Percentiles rank a stretch among this genome's conserved stretches.
Evolutionary conservation across 1,140 invertebrate genomes (phyloP).

Genomic region (Zaprionus ornatus): DNA sequence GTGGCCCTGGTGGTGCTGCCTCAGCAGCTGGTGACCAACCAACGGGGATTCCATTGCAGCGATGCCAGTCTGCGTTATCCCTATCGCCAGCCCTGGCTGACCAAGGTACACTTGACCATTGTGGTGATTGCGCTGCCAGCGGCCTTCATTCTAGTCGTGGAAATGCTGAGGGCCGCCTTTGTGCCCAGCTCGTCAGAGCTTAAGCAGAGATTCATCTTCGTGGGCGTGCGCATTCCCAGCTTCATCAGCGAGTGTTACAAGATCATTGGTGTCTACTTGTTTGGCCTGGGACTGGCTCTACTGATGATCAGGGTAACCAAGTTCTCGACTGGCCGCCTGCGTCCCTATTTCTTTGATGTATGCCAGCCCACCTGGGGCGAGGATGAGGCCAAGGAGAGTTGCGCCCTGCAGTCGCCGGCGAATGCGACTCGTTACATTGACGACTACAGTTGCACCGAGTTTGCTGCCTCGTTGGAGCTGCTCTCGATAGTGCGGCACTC

Average conservation of each 20-base stretch:
- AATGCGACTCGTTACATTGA: conserved; percentile 48
- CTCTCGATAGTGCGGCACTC: conserved; percentile 64
- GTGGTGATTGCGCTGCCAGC: conserved; percentile 66
- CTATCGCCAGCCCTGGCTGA: conserved; percentile 67
- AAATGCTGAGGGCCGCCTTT: conserved; percentile 71
- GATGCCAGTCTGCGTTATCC: conserved; percentile 65
- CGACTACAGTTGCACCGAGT: conserved; percentile 62
- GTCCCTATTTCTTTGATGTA: conserved; percentile 73
- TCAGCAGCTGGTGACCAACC: conserved; percentile 51
- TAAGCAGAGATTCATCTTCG: conserved; percentile 70
- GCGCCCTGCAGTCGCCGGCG: not conserved
- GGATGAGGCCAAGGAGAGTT: conserved; percentile 6
- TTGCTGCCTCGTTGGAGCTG: conserved; percentile 61
- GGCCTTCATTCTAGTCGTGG: conserved; percentile 65
- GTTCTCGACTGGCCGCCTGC: conserved; percentile 56
- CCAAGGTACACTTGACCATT: conserved; percentile 69
- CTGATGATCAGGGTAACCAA: conserved; percentile 57
- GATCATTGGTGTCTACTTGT: conserved; percentile 70
- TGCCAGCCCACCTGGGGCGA: conserved; percentile 69
- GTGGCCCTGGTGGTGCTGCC: conserved; percentile 69
- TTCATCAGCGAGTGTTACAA: conserved; percentile 80
- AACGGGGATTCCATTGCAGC: conserved; percentile 73
- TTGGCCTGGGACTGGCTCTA: conserved; percentile 59
- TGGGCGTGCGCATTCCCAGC: conserved; percentile 70
- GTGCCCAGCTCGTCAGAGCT: conserved; percentile 50